phyloP scores from a whole-genome alignment of 2,888 invertebrate species.

The Athalia cordata region DNA sequence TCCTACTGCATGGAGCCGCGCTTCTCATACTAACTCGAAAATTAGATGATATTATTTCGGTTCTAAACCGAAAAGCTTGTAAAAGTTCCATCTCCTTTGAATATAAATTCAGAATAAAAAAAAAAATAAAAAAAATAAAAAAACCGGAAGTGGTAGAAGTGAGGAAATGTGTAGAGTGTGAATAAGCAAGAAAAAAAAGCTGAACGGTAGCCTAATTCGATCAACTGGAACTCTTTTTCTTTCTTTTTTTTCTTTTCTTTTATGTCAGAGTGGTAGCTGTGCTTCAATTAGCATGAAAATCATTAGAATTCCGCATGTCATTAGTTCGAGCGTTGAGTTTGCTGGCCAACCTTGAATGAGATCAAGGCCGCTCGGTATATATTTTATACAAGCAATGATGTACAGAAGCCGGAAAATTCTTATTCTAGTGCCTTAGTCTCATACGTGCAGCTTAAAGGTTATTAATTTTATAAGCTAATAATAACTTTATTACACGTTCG shows the following conservation, averaged over 20 bases:
- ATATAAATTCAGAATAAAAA: neutral
- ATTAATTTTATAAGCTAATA: neutral
- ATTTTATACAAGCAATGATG: neutral
- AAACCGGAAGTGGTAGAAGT: neutral
- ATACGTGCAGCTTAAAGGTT: neutral
- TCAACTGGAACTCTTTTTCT: conserved; percentile 25
- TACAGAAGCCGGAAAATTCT: conserved; percentile 12
- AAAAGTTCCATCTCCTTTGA: neutral
- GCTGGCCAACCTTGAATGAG: conserved; percentile 41
- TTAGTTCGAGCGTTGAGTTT: conserved; percentile 15
- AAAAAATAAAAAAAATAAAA: neutral
- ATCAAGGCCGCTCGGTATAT: conserved; percentile 35
- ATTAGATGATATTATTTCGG: conserved; percentile 1
- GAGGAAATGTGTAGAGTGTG: conserved; percentile 11
- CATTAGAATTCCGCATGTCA: conserved; percentile 39
- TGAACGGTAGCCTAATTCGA: neutral
- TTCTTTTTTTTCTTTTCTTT: too few species aligned
- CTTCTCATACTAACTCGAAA: neutral
- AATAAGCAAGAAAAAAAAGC: neutral
- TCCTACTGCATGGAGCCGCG: too few species aligned
- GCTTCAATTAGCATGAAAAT: conserved; percentile 11
- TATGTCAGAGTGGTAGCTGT: neutral
- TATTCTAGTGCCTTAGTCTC: conserved; percentile 2
- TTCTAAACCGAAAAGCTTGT: neutral
- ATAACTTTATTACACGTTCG: conserved; percentile 35